phyloP scores from a whole-genome alignment of 1,140 invertebrate species.

The Listronotus oregonensis region DNA sequence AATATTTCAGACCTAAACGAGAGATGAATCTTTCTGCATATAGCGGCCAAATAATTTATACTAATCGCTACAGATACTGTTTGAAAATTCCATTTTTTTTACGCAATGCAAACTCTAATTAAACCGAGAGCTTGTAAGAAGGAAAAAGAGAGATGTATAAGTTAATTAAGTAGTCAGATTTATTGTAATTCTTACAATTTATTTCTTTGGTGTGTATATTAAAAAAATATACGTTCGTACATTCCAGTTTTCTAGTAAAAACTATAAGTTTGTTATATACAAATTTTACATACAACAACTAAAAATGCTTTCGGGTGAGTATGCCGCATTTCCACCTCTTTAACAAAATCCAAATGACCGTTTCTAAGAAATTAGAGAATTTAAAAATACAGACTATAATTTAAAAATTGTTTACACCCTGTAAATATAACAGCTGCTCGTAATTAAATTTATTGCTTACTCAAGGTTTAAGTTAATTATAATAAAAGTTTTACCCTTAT shows the following conservation, averaged over 20 bases:
- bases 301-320: constrained; percentile 41
- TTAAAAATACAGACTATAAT: too few relatives aligned
- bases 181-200: constrained; percentile 50
- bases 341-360: too few relatives aligned
- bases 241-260: constrained; percentile 55
- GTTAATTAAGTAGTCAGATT: constrained; percentile 39
- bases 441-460: too few relatives aligned
- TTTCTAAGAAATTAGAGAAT: too few relatives aligned
- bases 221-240: constrained; percentile 54
- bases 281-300: constrained; percentile 49
- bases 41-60: background rate
- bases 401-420: too few relatives aligned
- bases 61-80: background rate
- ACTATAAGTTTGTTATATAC: constrained; percentile 52
- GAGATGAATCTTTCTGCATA: background rate
- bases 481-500: too few relatives aligned
- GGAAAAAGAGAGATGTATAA: constrained; percentile 37
- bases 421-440: too few relatives aligned
- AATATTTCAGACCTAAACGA: background rate
- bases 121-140: constrained; percentile 24
- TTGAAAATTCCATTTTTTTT: constrained; percentile 1
- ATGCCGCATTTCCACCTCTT: background rate
- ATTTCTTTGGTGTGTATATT: constrained; percentile 57
- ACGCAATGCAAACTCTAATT: background rate
- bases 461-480: too few relatives aligned